phyloP scores from a whole-genome alignment of 1,140 invertebrate genomes.

The Diorhabda carinulata region DNA sequence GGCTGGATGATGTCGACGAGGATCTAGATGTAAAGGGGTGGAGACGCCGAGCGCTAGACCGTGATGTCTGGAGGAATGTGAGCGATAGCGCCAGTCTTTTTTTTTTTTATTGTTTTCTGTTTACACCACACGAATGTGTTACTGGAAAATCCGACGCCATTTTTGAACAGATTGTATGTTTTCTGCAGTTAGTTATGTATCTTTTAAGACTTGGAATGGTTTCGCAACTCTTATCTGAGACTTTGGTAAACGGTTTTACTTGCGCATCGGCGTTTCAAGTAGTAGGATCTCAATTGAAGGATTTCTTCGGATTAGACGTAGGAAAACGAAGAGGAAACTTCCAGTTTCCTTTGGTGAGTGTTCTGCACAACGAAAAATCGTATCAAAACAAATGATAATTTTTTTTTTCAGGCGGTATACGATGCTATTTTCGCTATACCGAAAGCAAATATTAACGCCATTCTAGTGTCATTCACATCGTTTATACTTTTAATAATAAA shows the following conservation, averaged over 20 bases:
- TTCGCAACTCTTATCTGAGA: slow-evolving; percentile 80
- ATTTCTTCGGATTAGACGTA: slow-evolving; percentile 73
- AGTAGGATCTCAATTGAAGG: slow-evolving; percentile 81
- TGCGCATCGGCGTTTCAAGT: slow-evolving; percentile 88
- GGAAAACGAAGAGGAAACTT: slow-evolving; percentile 65
- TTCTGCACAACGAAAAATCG: background rate
- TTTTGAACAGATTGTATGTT: background rate
- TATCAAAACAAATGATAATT: background rate
- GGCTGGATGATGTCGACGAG: no score
- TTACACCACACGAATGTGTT: no score
- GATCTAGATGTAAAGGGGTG: no score
- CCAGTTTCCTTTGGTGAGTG: slow-evolving; percentile 62
- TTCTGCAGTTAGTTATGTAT: slow-evolving; percentile 72
- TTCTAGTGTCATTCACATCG: slow-evolving; percentile 65
- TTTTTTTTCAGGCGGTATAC: slow-evolving; percentile 62
- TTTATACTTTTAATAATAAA: slow-evolving; percentile 69
- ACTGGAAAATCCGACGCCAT: no score
- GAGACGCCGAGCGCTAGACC: no score
- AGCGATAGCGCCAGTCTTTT: no score
- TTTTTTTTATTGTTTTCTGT: no score
- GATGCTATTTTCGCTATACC: slow-evolving; percentile 62
- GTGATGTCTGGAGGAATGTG: no score
- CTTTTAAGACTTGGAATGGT: slow-evolving; percentile 77
- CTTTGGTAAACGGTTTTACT: slow-evolving; percentile 87
- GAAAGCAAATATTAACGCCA: slow-evolving; percentile 60